phyloP scores from a whole-genome alignment of 2,113 vertebrate species.

The Tinamus guttatus region DNA sequence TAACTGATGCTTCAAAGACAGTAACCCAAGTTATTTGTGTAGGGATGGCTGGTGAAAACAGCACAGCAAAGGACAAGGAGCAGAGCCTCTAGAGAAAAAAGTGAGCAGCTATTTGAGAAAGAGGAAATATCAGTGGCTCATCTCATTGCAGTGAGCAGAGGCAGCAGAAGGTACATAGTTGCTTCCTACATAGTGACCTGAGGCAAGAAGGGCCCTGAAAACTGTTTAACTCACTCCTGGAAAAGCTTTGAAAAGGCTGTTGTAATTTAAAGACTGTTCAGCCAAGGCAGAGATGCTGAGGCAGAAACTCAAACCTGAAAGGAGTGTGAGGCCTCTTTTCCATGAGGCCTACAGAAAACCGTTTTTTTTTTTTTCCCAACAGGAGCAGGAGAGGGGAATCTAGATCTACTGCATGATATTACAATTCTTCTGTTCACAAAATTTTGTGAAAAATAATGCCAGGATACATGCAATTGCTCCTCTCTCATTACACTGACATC shows the following conservation, averaged over 20 bases:
- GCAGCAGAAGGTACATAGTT: not conserved
- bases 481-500: not conserved
- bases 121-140: not conserved
- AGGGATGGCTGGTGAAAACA: not conserved
- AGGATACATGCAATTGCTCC: not conserved
- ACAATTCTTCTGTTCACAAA: not conserved
- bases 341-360: not conserved
- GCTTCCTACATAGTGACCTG: not conserved
- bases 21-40: not conserved
- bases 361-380: not conserved
- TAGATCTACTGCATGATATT: not conserved
- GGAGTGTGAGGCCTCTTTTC: not conserved
- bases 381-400: not conserved
- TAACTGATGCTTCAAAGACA: not conserved
- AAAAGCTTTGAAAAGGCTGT: not conserved
- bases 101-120: not conserved
- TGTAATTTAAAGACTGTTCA: not conserved
- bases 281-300: not conserved
- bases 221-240: not conserved
- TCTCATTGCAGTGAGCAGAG: not conserved
- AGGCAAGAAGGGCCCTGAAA: not conserved
- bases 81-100: not conserved
- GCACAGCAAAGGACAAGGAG: not conserved
- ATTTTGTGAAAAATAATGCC: not conserved
- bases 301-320: slow-evolving; percentile 2